Evolutionary conservation across 1,140 invertebrate genomes (phyloP).

Genomic region (Pogonus chalceus): DNA sequence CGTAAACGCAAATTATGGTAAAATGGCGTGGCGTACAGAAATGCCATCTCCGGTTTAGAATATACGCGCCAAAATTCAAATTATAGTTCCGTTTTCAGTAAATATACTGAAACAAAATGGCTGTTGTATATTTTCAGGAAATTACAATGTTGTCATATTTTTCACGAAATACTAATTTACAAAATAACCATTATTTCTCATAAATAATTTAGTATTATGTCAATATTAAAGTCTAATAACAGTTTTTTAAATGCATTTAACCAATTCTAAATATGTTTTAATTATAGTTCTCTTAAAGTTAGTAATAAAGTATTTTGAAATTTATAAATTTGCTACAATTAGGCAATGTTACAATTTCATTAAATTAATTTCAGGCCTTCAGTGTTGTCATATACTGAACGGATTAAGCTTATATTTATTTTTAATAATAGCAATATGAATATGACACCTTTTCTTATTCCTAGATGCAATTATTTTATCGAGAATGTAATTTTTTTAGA

Average conservation of each 20-base stretch:
- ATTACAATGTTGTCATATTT: not conserved
- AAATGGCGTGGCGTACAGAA: slow-evolving; percentile 2
- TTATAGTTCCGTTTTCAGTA: slow-evolving; percentile 5
- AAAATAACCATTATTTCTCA: too few species aligned
- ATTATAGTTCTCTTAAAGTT: not conserved
- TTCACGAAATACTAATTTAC: not conserved
- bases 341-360: not conserved
- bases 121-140: not conserved
- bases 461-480: too few species aligned
- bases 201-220: too few species aligned
- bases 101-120: not conserved
- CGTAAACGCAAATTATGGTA: slow-evolving; percentile 1
- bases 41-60: slow-evolving; percentile 2
- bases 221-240: not conserved
- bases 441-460: too few species aligned
- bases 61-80: slow-evolving; percentile 2
- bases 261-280: not conserved
- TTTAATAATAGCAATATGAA: too few species aligned
- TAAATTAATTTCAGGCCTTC: too few species aligned
- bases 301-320: too few species aligned
- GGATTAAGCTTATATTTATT: too few species aligned
- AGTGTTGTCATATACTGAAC: not conserved
- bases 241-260: not conserved
- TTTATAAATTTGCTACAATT: not conserved
- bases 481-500: too few species aligned